Evolutionary conservation across 2,888 invertebrate species (phyloP), one percentile per base, ranked within the genome.

Genomic region (Monopis laevigella): DNA sequence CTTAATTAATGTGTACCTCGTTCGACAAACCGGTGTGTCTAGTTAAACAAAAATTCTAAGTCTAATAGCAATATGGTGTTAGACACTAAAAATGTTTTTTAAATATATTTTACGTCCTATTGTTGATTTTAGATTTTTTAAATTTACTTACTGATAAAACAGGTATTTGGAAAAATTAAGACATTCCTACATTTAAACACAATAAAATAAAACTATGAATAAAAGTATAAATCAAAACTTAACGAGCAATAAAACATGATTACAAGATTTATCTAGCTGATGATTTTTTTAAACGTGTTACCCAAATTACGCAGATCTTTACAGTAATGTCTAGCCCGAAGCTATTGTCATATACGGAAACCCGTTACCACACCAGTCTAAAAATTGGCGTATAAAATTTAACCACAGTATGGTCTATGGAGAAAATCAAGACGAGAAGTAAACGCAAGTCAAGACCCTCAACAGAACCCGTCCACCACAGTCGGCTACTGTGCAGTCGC

Each of bases 401-500:
- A 30, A 40, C 29, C 19, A 30, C 18, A 40, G 13, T 30, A 29
- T 17, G n/a, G 17, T 41, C 34, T 34, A 35, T 27, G 35, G 65
- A 62, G 71, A 68, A 69, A 69, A 70, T 61, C 62, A 63, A 65
- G 64, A 62, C 61, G 62, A 55, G 51, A 51, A 70, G 65, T 69
- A 42, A 43, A 44, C 45, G 41, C 44, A 41, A 44, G 47, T 43
- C 69, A 65, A 67, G 62, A 71, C 59, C 61, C 65, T 60, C 65
- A 58, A 66, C 62, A 67, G 65, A 77, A 77, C 77, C 69, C 65
- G 77, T 73, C 71, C 70, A 67, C 58, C 65, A 58, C 64, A 65
- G 65, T 64, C 60, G 62, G 65, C 74, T 74, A 75, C 80, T 71
- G 78, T 77, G 72, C 74, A 77, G 55, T 68, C 57, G 55, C 57